A percentile compares a stretch with the other conserved stretches of the same genome.
Conservation (phyloP, 2,888 invertebrate species). For the Eupithecia abbreviata region DNA sequence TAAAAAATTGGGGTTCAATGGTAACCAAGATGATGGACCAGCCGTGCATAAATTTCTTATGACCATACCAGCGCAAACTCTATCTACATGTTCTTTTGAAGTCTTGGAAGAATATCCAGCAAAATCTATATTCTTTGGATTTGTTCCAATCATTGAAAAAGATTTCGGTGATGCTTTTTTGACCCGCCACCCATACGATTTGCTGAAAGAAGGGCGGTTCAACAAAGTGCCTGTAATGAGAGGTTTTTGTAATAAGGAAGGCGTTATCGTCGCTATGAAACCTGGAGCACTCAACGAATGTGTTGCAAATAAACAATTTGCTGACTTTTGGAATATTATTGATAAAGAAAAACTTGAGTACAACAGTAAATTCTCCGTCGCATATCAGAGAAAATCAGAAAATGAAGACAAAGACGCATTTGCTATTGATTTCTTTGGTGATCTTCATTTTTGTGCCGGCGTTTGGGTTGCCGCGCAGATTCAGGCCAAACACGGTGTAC, state of each 20-base stretch:
- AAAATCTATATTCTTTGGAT: slow-evolving; percentile 54
- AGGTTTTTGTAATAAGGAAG: slow-evolving; percentile 78
- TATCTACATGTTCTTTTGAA: not conserved
- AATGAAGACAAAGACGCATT: slow-evolving; percentile 47
- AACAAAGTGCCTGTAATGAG: slow-evolving; percentile 72
- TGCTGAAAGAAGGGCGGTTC: slow-evolving; percentile 65
- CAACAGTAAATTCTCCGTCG: slow-evolving; percentile 5
- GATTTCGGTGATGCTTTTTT: slow-evolving; percentile 57
- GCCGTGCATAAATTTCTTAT: slow-evolving; percentile 9
- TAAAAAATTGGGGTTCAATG: slow-evolving; percentile 52
- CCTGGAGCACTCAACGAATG: slow-evolving; percentile 29
- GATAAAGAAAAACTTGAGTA: slow-evolving; percentile 3
- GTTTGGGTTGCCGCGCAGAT: slow-evolving; percentile 49
- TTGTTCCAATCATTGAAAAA: slow-evolving; percentile 64
- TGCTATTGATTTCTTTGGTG: slow-evolving; percentile 48
- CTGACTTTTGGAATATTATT: not conserved
- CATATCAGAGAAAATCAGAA: not conserved
- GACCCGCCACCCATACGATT: slow-evolving; percentile 63
- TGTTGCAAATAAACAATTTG: slow-evolving; percentile 7
- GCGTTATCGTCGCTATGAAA: slow-evolving; percentile 58
- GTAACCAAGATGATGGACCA: slow-evolving; percentile 46
- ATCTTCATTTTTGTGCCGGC: slow-evolving; percentile 59
- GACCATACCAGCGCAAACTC: not conserved
- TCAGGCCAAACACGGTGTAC: slow-evolving; percentile 35
- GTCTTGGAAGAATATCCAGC: slow-evolving; percentile 15